phyloP scores from a whole-genome alignment of 2,888 invertebrate genomes.

The Odontocerum albicorne region DNA sequence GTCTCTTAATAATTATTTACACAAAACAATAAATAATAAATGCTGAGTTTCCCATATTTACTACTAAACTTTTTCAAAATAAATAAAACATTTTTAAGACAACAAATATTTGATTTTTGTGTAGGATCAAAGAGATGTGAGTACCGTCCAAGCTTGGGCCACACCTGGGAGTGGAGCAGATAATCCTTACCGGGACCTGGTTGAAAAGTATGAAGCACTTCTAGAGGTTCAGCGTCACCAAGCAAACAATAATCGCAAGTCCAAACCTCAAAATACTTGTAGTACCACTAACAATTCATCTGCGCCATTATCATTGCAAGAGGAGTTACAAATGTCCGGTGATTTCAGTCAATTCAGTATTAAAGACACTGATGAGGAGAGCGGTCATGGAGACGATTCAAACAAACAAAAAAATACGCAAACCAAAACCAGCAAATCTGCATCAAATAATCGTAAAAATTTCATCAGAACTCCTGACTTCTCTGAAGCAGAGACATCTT shows the following conservation, averaged over 20 bases:
- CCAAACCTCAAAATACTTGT: constrained; percentile 43
- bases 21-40: too few species aligned
- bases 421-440: constrained; percentile 47
- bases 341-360: constrained; percentile 68
- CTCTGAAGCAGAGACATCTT: constrained; percentile 83
- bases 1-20: too few species aligned
- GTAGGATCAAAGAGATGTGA: constrained; percentile 28
- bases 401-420: constrained; percentile 45
- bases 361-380: constrained; percentile 67
- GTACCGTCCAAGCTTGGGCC: constrained; percentile 32
- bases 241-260: constrained; percentile 55
- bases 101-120: constrained; percentile 12
- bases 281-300: constrained; percentile 45
- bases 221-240: constrained; percentile 74
- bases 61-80: too few species aligned
- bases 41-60: too few species aligned
- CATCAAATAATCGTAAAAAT: constrained; percentile 53
- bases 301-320: constrained; percentile 62
- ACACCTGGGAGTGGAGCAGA: constrained; percentile 45
- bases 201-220: constrained; percentile 84
- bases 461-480: constrained; percentile 79
- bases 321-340: constrained; percentile 74
- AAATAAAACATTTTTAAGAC: too few species aligned
- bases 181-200: constrained; percentile 77
- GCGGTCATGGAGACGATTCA: constrained; percentile 60